These are phyloP conservation scores for Calliscelio sp. DNA, from an alignment of 2,888 invertebrate species.

Conservation along the genomic window DNA sequence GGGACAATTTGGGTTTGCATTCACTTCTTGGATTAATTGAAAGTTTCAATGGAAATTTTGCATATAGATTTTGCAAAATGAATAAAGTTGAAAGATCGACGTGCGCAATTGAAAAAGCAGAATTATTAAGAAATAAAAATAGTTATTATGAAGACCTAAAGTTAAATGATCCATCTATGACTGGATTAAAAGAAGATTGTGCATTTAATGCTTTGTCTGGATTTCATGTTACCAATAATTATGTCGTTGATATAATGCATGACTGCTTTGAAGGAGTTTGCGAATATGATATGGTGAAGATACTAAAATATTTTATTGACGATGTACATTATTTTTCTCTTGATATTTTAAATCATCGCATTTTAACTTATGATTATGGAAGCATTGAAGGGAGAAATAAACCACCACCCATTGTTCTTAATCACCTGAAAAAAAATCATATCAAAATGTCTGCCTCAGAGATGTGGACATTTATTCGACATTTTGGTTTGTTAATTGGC, in stretches of 20 bases:
- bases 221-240: slow-evolving; percentile 50
- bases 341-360: slow-evolving; percentile 61
- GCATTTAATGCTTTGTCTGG: slow-evolving; percentile 27
- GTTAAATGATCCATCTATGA: slow-evolving; percentile 4
- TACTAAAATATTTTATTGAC: slow-evolving; percentile 51
- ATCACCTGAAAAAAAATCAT: too few relatives aligned
- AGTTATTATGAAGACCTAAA: slow-evolving; percentile 32
- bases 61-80: slow-evolving; percentile 70
- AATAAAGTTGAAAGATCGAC: background rate
- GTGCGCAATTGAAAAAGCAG: background rate
- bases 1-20: slow-evolving; percentile 35
- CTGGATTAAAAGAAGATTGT: slow-evolving; percentile 43
- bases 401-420: slow-evolving; percentile 35
- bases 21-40: slow-evolving; percentile 39
- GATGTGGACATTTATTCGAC: too few relatives aligned
- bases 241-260: slow-evolving; percentile 38
- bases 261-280: slow-evolving; percentile 65
- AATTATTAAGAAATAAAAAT: background rate
- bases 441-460: too few relatives aligned
- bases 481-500: too few relatives aligned
- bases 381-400: slow-evolving; percentile 41
- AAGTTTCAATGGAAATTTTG: slow-evolving; percentile 64
- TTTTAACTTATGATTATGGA: slow-evolving; percentile 32
- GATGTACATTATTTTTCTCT: slow-evolving; percentile 37
- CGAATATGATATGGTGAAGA: slow-evolving; percentile 51